Conservation (phyloP, 2,888 invertebrate species). For the Euplexia lucipara region DNA sequence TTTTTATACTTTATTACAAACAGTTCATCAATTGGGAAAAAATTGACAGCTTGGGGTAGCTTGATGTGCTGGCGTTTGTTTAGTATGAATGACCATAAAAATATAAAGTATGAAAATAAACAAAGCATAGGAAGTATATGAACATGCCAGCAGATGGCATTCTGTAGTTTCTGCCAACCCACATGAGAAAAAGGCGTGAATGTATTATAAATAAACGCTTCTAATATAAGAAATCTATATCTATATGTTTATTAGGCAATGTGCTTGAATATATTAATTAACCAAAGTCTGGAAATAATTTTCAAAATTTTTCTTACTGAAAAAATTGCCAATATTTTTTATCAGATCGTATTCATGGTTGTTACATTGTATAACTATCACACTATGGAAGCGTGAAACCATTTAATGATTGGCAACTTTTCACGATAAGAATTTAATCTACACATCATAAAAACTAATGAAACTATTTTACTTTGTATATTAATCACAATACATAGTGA, state of each 20-base stretch:
- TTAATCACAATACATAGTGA: not conserved
- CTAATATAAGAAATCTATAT: not conserved
- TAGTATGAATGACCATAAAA: too few relatives aligned
- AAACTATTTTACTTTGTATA: constrained; percentile 4
- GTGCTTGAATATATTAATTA: not conserved
- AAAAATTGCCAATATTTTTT: constrained; percentile 13
- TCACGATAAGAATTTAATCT: constrained; percentile 51
- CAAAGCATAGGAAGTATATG: too few relatives aligned
- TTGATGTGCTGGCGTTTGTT: too few relatives aligned
- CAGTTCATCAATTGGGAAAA: too few relatives aligned
- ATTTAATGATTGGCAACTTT: constrained; percentile 18
- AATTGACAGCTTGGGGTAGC: too few relatives aligned
- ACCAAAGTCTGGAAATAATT: not conserved
- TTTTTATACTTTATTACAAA: too few relatives aligned
- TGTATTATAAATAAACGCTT: not conserved
- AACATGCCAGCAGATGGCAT: too few relatives aligned
- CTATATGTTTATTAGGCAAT: not conserved
- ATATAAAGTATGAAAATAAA: too few relatives aligned
- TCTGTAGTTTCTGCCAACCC: too few relatives aligned
- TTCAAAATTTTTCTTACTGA: not conserved
- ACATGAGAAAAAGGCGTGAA: too few relatives aligned
- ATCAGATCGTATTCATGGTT: constrained; percentile 30
- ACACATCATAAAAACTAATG: constrained; percentile 17
- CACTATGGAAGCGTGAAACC: constrained; percentile 19
- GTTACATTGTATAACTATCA: constrained; percentile 20